Base-by-base conservation (phyloP, 2,888 invertebrate species). In the Pemphredon lugubris region DNA sequence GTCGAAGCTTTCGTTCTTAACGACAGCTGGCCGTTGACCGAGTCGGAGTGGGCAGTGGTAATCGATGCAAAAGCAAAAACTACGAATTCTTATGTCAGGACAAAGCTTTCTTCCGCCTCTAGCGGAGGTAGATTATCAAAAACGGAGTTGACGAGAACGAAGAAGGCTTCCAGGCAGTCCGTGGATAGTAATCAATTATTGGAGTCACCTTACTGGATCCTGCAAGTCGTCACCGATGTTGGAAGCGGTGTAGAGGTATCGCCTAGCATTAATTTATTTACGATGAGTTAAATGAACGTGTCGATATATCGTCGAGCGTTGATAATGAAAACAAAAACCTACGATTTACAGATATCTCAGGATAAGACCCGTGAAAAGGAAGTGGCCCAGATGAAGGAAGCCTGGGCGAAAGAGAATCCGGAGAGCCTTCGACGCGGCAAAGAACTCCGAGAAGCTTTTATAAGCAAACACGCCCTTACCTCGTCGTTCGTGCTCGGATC, bases 11-110 rank as follows among this genome's bases (percentile, higher is more conserved):
- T 73, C 4, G 86, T 90, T n/a, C 55, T 89, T 0, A 80, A 89
- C 2, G 72, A 90, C 50, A 86, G 88, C 1, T 91, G 91, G 91
- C 91, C 91, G 1, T 72, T 91, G 50, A 89, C 86, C 0, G 71
- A 64, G 4, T 59, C 67, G 0, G 91, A 91, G 75, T 91, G 91
- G 91, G 55, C 65, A 0, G 66, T 80, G 1, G 89, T 87, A 0
- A 79, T 84, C 9, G 78, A 84, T 13, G 60, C 79, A 2, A 85
- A 81, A 13, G 42, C 16, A 11, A 71, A 45, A 2, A 14, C 32
- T 0, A 39, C 14, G 0, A 26, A 16, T 5, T 34, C 64, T 6
- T n/a, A 23, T 5, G 7, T 54, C 2, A 59, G 30, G 55, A 37
- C 45, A 6, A 72, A 57, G 32, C 5, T 26, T 1, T 59, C 61